Conservation (phyloP, 2,113 vertebrate genomes). For the Psittacus erithacus region DNA sequence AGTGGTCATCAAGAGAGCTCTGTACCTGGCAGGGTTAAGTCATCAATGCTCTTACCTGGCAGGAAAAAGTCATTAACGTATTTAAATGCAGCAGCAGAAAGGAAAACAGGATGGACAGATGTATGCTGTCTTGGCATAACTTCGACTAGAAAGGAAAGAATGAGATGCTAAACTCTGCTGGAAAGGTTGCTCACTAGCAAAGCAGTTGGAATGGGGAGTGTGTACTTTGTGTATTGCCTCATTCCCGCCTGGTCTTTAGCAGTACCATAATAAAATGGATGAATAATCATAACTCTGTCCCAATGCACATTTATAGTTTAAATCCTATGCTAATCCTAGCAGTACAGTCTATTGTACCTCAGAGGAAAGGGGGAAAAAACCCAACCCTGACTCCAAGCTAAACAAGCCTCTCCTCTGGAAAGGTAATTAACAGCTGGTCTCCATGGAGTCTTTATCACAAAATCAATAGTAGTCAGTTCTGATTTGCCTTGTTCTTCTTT, state of each 20-base stretch:
- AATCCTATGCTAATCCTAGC: neutral
- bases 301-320: neutral
- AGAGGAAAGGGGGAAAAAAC: neutral
- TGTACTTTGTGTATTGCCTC: neutral
- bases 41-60: neutral
- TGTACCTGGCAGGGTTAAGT: neutral
- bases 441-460: constrained; percentile 56
- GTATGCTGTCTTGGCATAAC: neutral
- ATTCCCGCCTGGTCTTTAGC: neutral
- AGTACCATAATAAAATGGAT: neutral
- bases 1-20: neutral
- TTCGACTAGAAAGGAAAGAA: neutral
- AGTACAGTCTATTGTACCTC: neutral
- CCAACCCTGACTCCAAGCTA: neutral
- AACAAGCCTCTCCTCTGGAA: constrained; percentile 21
- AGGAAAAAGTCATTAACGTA: neutral
- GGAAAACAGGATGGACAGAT: neutral
- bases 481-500: constrained; percentile 32
- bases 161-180: neutral
- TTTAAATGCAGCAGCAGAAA: neutral
- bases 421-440: constrained; percentile 51
- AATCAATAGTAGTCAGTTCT: constrained; percentile 52
- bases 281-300: neutral
- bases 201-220: neutral
- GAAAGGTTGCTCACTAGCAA: neutral